phyloP scores from a whole-genome alignment of 2,888 invertebrate genomes.

The Thymelicus acteon region DNA sequence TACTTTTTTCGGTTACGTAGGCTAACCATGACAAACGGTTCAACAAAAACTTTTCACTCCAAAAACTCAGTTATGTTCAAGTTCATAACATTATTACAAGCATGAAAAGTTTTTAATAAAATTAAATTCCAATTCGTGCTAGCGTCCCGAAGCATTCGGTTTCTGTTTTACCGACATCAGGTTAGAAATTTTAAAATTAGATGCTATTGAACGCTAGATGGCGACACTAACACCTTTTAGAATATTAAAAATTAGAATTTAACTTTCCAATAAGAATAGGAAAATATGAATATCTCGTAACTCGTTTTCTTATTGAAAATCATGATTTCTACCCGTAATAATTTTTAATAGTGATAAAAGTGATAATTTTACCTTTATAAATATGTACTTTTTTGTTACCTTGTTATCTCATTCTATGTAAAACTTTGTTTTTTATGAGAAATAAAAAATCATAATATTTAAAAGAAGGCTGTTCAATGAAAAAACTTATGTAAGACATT shows the following conservation, averaged over 20 bases:
- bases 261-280: constrained; percentile 10
- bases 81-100: constrained; percentile 43
- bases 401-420: too few species aligned
- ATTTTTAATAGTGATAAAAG: too few species aligned
- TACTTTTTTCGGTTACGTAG: constrained; percentile 16
- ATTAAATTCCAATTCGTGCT: constrained; percentile 31
- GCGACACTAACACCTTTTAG: constrained; percentile 45
- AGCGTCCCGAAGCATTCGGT: constrained; percentile 51
- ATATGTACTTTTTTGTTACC: too few species aligned
- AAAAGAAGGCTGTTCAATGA: too few species aligned
- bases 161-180: constrained; percentile 67
- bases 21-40: constrained; percentile 32
- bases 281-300: not conserved
- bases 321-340: too few species aligned
- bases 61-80: constrained; percentile 40
- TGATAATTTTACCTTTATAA: too few species aligned
- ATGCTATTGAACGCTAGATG: constrained; percentile 64
- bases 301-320: not conserved
- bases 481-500: too few species aligned
- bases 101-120: constrained; percentile 41
- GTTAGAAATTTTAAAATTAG: constrained; percentile 20
- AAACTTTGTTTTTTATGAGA: too few species aligned
- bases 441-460: too few species aligned
- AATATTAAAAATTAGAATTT: too few species aligned
- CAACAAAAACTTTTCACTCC: constrained; percentile 36